phyloP scores from a whole-genome alignment of 2,797 vertebrate genomes.

The Platyrinchus mystaceus region DNA sequence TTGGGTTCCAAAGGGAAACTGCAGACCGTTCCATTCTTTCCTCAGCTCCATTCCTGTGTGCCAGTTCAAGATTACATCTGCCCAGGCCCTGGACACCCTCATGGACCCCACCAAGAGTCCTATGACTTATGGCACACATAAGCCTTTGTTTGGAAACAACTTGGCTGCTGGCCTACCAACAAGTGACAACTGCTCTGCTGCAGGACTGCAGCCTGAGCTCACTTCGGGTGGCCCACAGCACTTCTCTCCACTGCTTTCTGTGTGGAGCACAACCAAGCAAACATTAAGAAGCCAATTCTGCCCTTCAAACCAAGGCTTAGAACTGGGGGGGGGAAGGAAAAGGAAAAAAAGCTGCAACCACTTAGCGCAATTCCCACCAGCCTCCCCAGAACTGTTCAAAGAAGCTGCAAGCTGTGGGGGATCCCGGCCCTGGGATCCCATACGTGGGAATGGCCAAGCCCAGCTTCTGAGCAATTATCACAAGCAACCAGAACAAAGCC shows the following conservation, averaged over 20 bases:
- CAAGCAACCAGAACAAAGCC: neutral
- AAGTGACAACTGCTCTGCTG: neutral
- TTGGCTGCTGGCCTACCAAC: neutral
- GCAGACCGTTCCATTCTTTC: neutral
- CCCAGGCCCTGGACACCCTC: neutral
- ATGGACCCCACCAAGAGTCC: neutral
- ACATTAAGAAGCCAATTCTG: neutral
- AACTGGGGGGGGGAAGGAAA: neutral
- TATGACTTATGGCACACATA: neutral
- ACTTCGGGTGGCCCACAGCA: neutral
- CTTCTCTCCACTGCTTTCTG: neutral
- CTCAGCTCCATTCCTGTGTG: neutral
- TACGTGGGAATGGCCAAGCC: neutral
- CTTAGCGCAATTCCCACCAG: neutral
- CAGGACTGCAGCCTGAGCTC: neutral
- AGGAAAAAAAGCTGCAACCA: neutral
- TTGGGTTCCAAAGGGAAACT: neutral
- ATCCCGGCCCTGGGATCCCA: neutral
- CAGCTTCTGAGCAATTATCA: neutral
- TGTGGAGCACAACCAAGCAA: neutral
- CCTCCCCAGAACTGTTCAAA: neutral
- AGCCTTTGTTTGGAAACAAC: neutral
- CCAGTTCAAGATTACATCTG: neutral
- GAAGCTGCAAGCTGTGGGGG: neutral
- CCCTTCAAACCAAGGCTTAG: neutral